Conservation (phyloP, 35 echinoderm and acorn worm genomes). For the Anneissia japonica region DNA sequence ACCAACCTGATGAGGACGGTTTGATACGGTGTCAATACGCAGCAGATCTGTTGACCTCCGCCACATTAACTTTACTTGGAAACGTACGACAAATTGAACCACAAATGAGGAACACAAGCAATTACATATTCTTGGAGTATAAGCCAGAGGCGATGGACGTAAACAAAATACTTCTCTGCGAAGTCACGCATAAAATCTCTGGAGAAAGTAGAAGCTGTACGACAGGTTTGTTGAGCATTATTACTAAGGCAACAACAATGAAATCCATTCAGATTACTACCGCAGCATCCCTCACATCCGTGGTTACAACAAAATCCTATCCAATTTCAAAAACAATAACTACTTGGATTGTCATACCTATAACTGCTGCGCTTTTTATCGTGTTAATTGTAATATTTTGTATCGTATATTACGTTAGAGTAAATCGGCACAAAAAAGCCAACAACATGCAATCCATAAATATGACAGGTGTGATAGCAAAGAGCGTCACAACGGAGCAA, state of each 20-base stretch:
- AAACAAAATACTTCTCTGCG: background rate
- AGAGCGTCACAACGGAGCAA: too few species aligned
- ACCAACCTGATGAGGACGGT: background rate
- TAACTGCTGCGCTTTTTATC: background rate
- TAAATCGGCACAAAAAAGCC: background rate
- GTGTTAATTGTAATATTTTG: background rate
- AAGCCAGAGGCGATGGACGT: background rate
- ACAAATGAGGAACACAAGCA: background rate
- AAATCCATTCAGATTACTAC: too few species aligned
- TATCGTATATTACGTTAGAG: background rate
- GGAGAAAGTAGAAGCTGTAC: background rate
- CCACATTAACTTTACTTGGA: background rate
- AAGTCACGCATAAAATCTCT: background rate
- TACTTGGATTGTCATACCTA: background rate
- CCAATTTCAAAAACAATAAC: background rate
- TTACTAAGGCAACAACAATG: background rate
- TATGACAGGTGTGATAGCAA: too few species aligned
- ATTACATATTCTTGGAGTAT: background rate
- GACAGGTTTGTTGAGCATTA: background rate
- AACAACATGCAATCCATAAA: too few species aligned
- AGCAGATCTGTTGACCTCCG: background rate
- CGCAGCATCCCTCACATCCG: background rate
- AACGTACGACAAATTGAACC: background rate
- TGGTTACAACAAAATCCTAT: background rate
- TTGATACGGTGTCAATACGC: background rate